Base-by-base conservation (phyloP, 2,797 vertebrate genomes). In the Dicrostonyx torquatus region DNA sequence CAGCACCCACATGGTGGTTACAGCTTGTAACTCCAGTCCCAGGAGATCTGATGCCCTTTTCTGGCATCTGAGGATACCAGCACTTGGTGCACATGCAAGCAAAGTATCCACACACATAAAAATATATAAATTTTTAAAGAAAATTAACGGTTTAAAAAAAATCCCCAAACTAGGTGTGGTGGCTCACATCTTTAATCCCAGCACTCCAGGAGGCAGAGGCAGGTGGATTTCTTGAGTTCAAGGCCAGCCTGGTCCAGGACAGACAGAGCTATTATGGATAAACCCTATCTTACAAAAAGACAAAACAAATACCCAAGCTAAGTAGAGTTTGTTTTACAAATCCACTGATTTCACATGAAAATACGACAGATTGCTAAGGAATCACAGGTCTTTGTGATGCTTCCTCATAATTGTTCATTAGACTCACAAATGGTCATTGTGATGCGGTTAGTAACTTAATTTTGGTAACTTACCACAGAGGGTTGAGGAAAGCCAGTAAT, bases 401-500 rank as follows among this genome's bases (percentile, higher is more conserved):
- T 76, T 94, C 53, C 77, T 15, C 45, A 68, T 77, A 90, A 88
- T 31, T 92, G 1, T 80, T 87, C 37, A 72, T 87, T 24, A 94
- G 48, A 88, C 6, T 24, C 43, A 48, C 31, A 34, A 18, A 55
- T 34, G 43, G 77, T 88, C 40, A 86, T 3, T 80, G 48, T 79
- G 89, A 48, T 75, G 4, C 26, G 68, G 22, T 78, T 89, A n/a
- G 43, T 55, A 76, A 64, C 79, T 80, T 62, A 53, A 48, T 91
- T 91, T 94, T 94, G 11, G 90, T 15, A 12, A 48, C 72, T 79
- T 94, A 91, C 34, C n/a, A 60, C 17, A 13, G n/a, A 18, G 18
- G 53, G 80, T 58, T 58, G 55, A 89, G 62, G 77, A 95, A 93
- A 93, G n/a, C 43, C 48, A 92, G 3, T 87, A 85, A 50, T 89